phyloP scores from a whole-genome alignment of 2,113 vertebrate genomes.

The Hippocampus guttulatus region DNA sequence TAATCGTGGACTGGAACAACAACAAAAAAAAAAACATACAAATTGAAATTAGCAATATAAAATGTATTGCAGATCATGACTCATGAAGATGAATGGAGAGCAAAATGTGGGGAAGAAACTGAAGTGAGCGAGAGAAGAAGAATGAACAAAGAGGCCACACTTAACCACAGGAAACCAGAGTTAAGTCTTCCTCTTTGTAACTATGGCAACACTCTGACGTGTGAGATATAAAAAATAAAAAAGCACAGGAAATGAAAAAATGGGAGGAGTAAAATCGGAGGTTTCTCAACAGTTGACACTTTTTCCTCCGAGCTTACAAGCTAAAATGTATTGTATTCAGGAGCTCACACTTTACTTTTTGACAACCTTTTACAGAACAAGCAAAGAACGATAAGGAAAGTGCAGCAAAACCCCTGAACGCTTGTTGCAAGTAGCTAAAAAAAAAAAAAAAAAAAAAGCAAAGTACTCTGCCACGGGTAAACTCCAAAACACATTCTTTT shows the following conservation, averaged over 20 bases:
- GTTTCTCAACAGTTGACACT: conserved; percentile 38
- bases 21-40: background rate
- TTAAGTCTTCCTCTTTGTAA: conserved; percentile 52
- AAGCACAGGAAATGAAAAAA: conserved; percentile 58
- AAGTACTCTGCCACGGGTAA: background rate
- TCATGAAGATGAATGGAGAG: conserved; percentile 6
- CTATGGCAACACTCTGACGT: conserved; percentile 56
- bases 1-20: background rate
- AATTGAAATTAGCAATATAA: no score
- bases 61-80: background rate
- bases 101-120: conserved; percentile 10
- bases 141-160: conserved; percentile 27
- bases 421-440: background rate
- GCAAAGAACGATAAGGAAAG: background rate
- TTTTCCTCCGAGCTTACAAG: conserved; percentile 29
- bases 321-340: conserved; percentile 21
- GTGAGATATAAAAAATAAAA: conserved; percentile 17
- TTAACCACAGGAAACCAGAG: conserved; percentile 49
- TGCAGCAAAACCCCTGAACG: background rate
- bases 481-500: background rate
- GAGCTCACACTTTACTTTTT: conserved; percentile 19
- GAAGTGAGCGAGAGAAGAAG: conserved; percentile 3
- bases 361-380: background rate
- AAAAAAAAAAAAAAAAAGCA: no score
- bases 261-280: conserved; percentile 41